Percentiles rank a stretch among this genome's conserved stretches.
These are phyloP conservation scores for Centroberyx gerrardi DNA, from an alignment of 2,797 vertebrate species.

Conservation along the genomic window DNA sequence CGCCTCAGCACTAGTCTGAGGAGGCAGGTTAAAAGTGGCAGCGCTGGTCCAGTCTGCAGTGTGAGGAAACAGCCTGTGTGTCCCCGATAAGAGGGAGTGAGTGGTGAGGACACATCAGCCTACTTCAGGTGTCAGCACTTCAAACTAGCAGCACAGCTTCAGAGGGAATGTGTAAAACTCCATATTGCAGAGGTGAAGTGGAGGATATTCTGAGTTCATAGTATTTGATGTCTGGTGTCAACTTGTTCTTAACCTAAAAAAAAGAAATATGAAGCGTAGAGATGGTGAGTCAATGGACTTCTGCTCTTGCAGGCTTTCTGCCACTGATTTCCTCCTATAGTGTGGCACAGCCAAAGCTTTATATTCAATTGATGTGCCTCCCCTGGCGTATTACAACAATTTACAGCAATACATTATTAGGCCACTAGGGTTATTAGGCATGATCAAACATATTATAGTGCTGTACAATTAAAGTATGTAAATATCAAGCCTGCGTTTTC, in stretches of 20 bases:
- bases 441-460: conserved; percentile 33
- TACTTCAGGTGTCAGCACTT: conserved; percentile 80
- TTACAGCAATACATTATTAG: conserved; percentile 21
- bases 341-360: conserved; percentile 8
- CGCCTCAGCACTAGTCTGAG: conserved; percentile 39
- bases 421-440: conserved; percentile 27
- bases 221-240: conserved; percentile 62
- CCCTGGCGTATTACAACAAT: conserved; percentile 22
- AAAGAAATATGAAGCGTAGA: conserved; percentile 13
- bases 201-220: conserved; percentile 67
- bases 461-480: conserved; percentile 12
- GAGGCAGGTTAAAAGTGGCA: conserved; percentile 58
- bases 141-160: conserved; percentile 67
- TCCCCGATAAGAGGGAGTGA: conserved; percentile 75
- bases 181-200: conserved; percentile 69
- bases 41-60: conserved; percentile 55
- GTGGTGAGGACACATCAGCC: conserved; percentile 64
- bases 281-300: conserved; percentile 20
- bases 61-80: conserved; percentile 73
- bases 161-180: conserved; percentile 62
- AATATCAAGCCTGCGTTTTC: neutral
- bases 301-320: conserved; percentile 15
- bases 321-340: neutral
- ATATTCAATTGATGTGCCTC: conserved; percentile 35
- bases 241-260: conserved; percentile 55